A percentile compares a stretch with the other conserved stretches of the same genome.
phyloP scores from a whole-genome alignment of 2,113 vertebrate genomes.

The Garra rufa region DNA sequence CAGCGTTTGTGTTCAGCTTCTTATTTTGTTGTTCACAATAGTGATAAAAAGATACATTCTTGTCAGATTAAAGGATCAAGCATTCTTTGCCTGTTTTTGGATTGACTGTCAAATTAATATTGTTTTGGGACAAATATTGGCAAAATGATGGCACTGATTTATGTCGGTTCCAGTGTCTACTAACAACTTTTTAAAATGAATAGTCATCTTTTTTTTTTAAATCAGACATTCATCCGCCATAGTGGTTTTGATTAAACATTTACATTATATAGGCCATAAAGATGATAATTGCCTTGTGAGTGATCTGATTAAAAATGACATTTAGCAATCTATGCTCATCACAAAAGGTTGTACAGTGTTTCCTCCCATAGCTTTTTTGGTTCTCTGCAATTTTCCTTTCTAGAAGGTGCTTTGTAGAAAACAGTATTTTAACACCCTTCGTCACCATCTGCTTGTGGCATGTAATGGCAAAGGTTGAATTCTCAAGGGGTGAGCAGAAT shows the following conservation, averaged over 20 bases:
- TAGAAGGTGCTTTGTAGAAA: conserved; percentile 54
- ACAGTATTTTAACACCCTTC: conserved; percentile 56
- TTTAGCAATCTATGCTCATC: not conserved
- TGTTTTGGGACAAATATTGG: not conserved
- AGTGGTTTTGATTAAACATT: not conserved
- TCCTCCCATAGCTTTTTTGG: not conserved
- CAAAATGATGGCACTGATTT: not conserved
- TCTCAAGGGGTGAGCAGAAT: conserved; percentile 56
- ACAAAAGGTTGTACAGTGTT: not conserved
- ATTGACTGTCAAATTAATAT: not conserved
- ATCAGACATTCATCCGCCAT: not conserved
- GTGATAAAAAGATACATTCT: not conserved
- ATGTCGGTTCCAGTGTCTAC: not conserved
- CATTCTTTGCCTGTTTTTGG: not conserved
- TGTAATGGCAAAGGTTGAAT: conserved; percentile 61
- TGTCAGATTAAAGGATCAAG: not conserved
- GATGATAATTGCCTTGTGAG: not conserved
- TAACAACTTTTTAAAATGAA: not conserved
- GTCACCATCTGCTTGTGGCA: conserved; percentile 70
- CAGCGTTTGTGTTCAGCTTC: conserved; percentile 12
- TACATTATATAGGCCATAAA: not conserved
- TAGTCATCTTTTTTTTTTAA: not conserved
- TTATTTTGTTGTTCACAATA: conserved; percentile 48
- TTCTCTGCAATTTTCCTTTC: not conserved
- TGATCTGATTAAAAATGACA: not conserved